These are phyloP conservation scores for Lytechinus variegatus DNA, from an alignment of 35 echinoderm and acorn worm genomes.

Conservation along the genomic window DNA sequence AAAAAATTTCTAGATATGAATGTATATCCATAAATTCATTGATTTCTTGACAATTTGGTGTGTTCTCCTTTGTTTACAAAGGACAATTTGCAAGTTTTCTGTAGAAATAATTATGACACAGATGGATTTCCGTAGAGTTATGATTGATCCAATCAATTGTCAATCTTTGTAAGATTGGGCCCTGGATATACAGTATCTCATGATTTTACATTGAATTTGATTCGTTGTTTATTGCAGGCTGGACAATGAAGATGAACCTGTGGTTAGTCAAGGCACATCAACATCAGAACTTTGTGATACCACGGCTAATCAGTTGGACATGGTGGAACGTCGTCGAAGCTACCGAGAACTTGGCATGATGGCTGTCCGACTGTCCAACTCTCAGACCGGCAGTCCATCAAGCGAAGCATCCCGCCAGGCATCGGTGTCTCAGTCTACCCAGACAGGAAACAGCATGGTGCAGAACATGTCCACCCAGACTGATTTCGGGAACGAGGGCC, in stretches of 20 bases:
- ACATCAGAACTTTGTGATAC: not conserved
- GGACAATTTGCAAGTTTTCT: too few species aligned
- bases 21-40: too few species aligned
- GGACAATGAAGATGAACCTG: constrained; percentile 51
- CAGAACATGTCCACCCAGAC: constrained; percentile 67
- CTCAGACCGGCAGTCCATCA: not conserved
- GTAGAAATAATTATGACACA: too few species aligned
- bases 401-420: not conserved
- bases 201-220: too few species aligned
- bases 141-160: too few species aligned
- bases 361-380: constrained; percentile 37
- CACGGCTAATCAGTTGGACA: constrained; percentile 3
- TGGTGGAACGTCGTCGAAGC: constrained; percentile 65
- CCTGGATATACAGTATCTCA: too few species aligned
- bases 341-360: constrained; percentile 54
- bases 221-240: not conserved
- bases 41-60: too few species aligned
- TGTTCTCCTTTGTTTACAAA: too few species aligned
- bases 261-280: not conserved
- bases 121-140: too few species aligned
- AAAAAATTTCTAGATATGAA: too few species aligned
- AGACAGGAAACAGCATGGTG: constrained; percentile 52
- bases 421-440: constrained; percentile 42
- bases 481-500: constrained; percentile 39
- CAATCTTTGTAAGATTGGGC: too few species aligned